These are phyloP conservation scores for Schizotus pectinicornis DNA, from an alignment of 2,888 invertebrate species.

Conservation along the genomic window DNA sequence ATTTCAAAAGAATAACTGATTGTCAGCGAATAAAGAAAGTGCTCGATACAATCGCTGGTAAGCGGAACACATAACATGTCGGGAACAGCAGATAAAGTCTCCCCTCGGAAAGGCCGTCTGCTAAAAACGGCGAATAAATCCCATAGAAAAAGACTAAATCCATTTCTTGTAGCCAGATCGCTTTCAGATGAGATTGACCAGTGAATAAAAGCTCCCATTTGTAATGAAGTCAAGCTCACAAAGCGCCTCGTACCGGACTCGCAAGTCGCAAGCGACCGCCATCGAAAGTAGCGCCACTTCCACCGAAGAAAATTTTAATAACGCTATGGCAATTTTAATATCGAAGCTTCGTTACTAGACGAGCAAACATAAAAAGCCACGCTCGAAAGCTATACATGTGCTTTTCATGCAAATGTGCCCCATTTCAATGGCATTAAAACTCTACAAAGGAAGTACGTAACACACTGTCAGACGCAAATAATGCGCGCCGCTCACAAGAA, in stretches of 20 bases:
- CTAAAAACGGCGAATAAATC: slow-evolving; percentile 43
- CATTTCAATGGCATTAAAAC: slow-evolving; percentile 47
- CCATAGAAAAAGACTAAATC: slow-evolving; percentile 51
- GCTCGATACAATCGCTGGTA: slow-evolving; percentile 22
- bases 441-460: slow-evolving; percentile 46
- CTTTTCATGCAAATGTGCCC: slow-evolving; percentile 50
- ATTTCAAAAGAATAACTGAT: slow-evolving; percentile 57
- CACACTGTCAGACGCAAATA: slow-evolving; percentile 46
- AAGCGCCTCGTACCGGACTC: slow-evolving; percentile 32
- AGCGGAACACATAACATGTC: slow-evolving; percentile 24
- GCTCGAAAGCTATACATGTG: slow-evolving; percentile 47
- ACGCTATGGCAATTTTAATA: slow-evolving; percentile 35
- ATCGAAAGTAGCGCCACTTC: no score
- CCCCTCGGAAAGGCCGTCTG: slow-evolving; percentile 30
- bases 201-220: slow-evolving; percentile 58
- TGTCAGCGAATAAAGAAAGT: slow-evolving; percentile 51
- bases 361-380: slow-evolving; percentile 58
- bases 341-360: slow-evolving; percentile 50
- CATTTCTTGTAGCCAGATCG: slow-evolving; percentile 56
- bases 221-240: slow-evolving; percentile 57
- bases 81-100: slow-evolving; percentile 27
- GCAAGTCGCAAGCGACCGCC: slow-evolving; percentile 32
- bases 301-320: slow-evolving; percentile 10
- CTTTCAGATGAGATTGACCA: slow-evolving; percentile 58
- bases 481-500: slow-evolving; percentile 36